Percentiles rank a stretch among this genome's conserved stretches.
These are phyloP conservation scores for Anoplophora glabripennis DNA, from an alignment of 1,140 invertebrate species.

Conservation along the genomic window DNA sequence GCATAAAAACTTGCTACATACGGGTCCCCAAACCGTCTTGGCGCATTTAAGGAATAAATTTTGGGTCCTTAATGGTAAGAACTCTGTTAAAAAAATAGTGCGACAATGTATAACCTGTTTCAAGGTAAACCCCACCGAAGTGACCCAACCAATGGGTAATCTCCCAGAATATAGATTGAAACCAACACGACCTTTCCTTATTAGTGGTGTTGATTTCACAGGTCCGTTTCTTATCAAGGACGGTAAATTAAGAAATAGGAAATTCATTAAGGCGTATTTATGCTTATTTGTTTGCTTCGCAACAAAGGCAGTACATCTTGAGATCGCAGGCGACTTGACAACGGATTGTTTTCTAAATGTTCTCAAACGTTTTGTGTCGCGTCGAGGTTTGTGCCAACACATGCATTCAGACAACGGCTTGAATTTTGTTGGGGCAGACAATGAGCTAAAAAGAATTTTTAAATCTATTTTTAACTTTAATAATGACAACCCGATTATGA, in stretches of 20 bases:
- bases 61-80: constrained; percentile 21
- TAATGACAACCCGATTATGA: not conserved
- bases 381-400: constrained; percentile 25
- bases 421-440: constrained; percentile 33
- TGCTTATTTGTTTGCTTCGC: constrained; percentile 45
- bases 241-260: no score
- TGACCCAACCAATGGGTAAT: constrained; percentile 40
- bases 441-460: not conserved
- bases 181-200: constrained; percentile 30
- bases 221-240: no score
- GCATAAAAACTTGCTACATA: constrained; percentile 25
- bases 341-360: constrained; percentile 37
- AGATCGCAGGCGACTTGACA: constrained; percentile 25
- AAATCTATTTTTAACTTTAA: not conserved
- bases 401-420: constrained; percentile 36
- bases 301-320: constrained; percentile 39
- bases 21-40: constrained; percentile 10
- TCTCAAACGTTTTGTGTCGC: constrained; percentile 37
- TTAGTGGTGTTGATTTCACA: constrained; percentile 41
- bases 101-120: constrained; percentile 22
- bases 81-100: constrained; percentile 11
- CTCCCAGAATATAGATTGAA: constrained; percentile 39
- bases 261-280: constrained; percentile 46
- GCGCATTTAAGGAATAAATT: constrained; percentile 19
- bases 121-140: no score